phyloP scores from a whole-genome alignment of 2,113 vertebrate species.

The Rhadina sibilatrix region DNA sequence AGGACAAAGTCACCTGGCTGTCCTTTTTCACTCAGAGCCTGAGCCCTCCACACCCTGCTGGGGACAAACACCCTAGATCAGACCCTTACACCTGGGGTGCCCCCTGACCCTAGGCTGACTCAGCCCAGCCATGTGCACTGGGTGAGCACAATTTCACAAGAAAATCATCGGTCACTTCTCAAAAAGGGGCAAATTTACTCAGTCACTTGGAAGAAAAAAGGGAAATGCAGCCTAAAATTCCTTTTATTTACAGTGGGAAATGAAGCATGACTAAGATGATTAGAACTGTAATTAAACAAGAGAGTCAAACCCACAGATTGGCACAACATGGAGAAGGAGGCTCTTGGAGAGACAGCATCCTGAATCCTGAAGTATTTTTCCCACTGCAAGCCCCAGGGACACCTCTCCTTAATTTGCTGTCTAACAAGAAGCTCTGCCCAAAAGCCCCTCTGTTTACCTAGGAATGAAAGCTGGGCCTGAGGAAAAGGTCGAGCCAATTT shows the following conservation, averaged over 20 bases:
- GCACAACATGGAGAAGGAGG: not conserved
- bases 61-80: slow-evolving; percentile 10
- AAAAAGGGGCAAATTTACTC: slow-evolving; percentile 9
- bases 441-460: not conserved
- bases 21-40: not conserved
- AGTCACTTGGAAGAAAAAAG: slow-evolving; percentile 15
- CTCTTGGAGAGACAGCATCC: not conserved
- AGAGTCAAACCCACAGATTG: not conserved
- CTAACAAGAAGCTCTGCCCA: not conserved
- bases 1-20: not conserved
- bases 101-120: slow-evolving; percentile 6
- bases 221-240: not conserved
- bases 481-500: slow-evolving; percentile 8
- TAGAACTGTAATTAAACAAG: slow-evolving; percentile 37
- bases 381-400: not conserved
- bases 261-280: slow-evolving; percentile 16
- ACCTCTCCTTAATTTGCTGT: not conserved
- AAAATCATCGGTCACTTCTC: not conserved
- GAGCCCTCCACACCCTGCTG: not conserved
- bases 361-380: not conserved
- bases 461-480: not conserved
- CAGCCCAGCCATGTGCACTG: not conserved
- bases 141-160: slow-evolving; percentile 10
- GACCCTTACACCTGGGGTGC: too few species aligned
- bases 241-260: slow-evolving; percentile 23